Conservation (phyloP, 1,140 invertebrate genomes). For the Phthorimaea operculella region DNA sequence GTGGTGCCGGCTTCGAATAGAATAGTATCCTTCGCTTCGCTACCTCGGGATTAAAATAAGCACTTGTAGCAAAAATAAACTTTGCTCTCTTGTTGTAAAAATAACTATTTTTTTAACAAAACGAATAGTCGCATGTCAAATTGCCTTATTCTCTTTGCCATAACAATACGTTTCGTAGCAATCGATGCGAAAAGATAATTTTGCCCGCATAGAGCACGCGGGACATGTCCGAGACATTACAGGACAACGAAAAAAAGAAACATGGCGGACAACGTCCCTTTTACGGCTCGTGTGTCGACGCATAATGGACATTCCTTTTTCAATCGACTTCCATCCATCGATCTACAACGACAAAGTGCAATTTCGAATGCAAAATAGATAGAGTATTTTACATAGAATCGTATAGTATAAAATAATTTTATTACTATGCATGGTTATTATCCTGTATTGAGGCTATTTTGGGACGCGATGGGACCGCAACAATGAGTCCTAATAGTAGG, state of each 20-base stretch:
- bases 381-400: slow-evolving; percentile 17
- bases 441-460: slow-evolving; percentile 30
- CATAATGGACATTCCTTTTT: slow-evolving; percentile 14
- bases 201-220: slow-evolving; percentile 24
- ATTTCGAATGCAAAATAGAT: slow-evolving; percentile 9
- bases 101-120: background rate
- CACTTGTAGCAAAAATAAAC: too few relatives aligned
- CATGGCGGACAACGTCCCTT: slow-evolving; percentile 17
- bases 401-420: slow-evolving; percentile 32
- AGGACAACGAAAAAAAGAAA: slow-evolving; percentile 17
- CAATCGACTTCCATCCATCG: slow-evolving; percentile 16
- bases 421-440: slow-evolving; percentile 33
- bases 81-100: too few relatives aligned
- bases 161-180: background rate
- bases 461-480: slow-evolving; percentile 25
- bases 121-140: background rate
- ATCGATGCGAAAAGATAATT: slow-evolving; percentile 5
- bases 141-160: background rate
- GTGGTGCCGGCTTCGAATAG: too few relatives aligned
- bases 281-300: slow-evolving; percentile 17
- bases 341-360: slow-evolving; percentile 9
- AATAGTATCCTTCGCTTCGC: too few relatives aligned
- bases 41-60: too few relatives aligned
- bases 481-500: slow-evolving; percentile 24
- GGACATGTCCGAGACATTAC: slow-evolving; percentile 18